These are phyloP conservation scores for Scaptomyza flava DNA, from an alignment of 2,888 invertebrate species.

Conservation along the genomic window DNA sequence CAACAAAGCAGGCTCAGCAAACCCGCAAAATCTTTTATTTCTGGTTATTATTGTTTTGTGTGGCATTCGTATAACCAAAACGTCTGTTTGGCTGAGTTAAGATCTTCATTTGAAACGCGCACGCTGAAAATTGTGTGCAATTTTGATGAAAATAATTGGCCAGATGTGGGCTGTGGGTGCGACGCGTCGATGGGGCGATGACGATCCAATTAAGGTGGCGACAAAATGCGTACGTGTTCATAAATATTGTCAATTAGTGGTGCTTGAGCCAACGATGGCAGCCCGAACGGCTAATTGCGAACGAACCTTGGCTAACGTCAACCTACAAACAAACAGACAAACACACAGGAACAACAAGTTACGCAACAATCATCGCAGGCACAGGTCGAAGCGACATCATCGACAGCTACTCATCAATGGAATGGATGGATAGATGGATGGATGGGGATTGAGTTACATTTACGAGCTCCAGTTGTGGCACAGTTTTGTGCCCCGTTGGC, in stretches of 20 bases:
- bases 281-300: slow-evolving; percentile 79
- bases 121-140: slow-evolving; percentile 71
- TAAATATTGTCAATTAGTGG: slow-evolving; percentile 82
- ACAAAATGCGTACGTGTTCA: slow-evolving; percentile 81
- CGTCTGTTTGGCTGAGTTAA: slow-evolving; percentile 53
- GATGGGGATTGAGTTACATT: slow-evolving; percentile 74
- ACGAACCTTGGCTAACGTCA: slow-evolving; percentile 39
- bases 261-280: slow-evolving; percentile 61
- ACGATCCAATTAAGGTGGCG: slow-evolving; percentile 75
- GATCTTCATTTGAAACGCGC: slow-evolving; percentile 72
- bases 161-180: slow-evolving; percentile 58
- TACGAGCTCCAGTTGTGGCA: slow-evolving; percentile 61
- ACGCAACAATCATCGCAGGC: slow-evolving; percentile 58
- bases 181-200: slow-evolving; percentile 26
- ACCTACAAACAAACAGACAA: slow-evolving; percentile 1
- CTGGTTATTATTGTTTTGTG: slow-evolving; percentile 22
- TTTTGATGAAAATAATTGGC: slow-evolving; percentile 82
- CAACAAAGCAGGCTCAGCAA: background rate
- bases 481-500: slow-evolving; percentile 53
- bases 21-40: background rate
- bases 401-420: slow-evolving; percentile 65
- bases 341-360: slow-evolving; percentile 76
- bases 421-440: slow-evolving; percentile 1
- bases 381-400: slow-evolving; percentile 6
- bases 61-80: slow-evolving; percentile 73